Evolutionary conservation across 2,888 invertebrate genomes (phyloP), one percentile per base, ranked within the genome.

Genomic region (Scrobipalpa atriplicella): DNA sequence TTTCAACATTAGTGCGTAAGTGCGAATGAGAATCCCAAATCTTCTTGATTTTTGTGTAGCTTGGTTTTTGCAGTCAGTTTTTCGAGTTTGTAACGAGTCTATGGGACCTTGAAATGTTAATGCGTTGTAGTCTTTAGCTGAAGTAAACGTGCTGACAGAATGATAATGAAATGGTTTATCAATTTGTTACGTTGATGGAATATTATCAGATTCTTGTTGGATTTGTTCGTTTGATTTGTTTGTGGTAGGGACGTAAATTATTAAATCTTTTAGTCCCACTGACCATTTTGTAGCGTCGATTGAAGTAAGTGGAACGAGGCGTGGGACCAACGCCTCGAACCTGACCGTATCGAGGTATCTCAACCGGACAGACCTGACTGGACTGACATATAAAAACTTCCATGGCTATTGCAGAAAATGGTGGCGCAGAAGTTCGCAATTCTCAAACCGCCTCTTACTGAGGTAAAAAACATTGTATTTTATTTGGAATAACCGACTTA

Each of bases 21-120:
- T 89, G 89, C 90, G 85, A 91, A 90, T 89, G 85, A 87, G 88
- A 89, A 90, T 90, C 88, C 88, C 83, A 89, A 91, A 91, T 88
- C 86, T 81, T 85, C 80, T 81, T 82, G 84, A 87, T 86, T 88
- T 88, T 85, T 82, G 76, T 81, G 77, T 75, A 78, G 76, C 79
- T 76, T 81, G 75, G 77, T 86, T 85, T 83, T 85, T 83, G 76
- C 73, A 77, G 75, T 73, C 70, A 77, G 73, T 79, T 80, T 81
- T 78, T 75, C 75, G 66, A 66, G 71, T 69, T 70, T 71, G 56
- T 71, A 79, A 76, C 79, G 67, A 74, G 77, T 77, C 73, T 74
- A n/a, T 74, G 72, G 71, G 71, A 75, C 81, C 78, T 81, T 78
- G 76, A 67, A 67, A 68, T 70, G 72, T 65, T 74, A 71, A 71